These are phyloP conservation scores for Paralichthys olivaceus DNA, from an alignment of 2,113 vertebrate species.

Conservation along the genomic window DNA sequence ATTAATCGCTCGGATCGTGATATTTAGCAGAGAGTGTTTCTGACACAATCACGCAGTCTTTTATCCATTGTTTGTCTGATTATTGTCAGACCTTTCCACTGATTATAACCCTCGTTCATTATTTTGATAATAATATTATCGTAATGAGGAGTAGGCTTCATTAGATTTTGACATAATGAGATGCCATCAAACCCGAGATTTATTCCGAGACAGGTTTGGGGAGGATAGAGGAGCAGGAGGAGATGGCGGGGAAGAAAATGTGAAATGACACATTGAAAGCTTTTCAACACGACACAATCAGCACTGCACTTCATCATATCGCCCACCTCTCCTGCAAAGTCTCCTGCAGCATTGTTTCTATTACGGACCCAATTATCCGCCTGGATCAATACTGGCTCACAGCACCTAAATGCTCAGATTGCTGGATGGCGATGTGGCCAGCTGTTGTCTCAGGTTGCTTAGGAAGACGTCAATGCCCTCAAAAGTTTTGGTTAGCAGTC, in stretches of 20 bases:
- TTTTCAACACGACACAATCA: slow-evolving; percentile 48
- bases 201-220: slow-evolving; percentile 1
- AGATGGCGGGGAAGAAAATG: slow-evolving; percentile 7
- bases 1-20: slow-evolving; percentile 22
- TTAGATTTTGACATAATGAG: slow-evolving; percentile 38
- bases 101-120: slow-evolving; percentile 47
- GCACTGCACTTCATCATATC: slow-evolving; percentile 55
- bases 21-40: slow-evolving; percentile 39
- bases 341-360: slow-evolving; percentile 59
- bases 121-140: slow-evolving; percentile 42
- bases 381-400: slow-evolving; percentile 65
- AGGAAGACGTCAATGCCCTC: slow-evolving; percentile 59
- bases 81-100: slow-evolving; percentile 27
- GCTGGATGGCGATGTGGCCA: slow-evolving; percentile 46
- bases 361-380: slow-evolving; percentile 66
- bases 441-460: slow-evolving; percentile 58
- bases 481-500: slow-evolving; percentile 60
- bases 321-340: slow-evolving; percentile 4
- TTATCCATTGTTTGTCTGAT: slow-evolving; percentile 30
- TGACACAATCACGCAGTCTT: slow-evolving; percentile 29
- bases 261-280: slow-evolving; percentile 64
- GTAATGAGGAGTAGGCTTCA: slow-evolving; percentile 22
- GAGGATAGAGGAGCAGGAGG: background rate
- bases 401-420: slow-evolving; percentile 52
- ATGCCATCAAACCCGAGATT: slow-evolving; percentile 9